A percentile compares a stretch with the other conserved stretches of the same genome.
phyloP scores from a whole-genome alignment of 2,113 vertebrate species.

The Poeciliopsis retropinna region DNA sequence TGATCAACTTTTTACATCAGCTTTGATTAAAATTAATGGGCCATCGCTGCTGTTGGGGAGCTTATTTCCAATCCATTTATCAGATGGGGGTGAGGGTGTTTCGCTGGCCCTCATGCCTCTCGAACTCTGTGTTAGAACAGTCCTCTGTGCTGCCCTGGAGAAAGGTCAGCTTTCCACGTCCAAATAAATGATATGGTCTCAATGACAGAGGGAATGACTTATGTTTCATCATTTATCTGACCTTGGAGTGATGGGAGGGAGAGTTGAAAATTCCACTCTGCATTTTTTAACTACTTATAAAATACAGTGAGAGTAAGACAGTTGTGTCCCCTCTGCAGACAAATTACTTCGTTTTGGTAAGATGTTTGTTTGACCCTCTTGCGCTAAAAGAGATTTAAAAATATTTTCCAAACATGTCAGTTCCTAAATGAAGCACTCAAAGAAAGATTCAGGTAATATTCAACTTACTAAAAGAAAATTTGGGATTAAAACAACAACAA shows the following conservation, averaged over 20 bases:
- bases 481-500: not conserved
- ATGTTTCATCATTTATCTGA: conserved; percentile 80
- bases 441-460: not conserved
- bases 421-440: not conserved
- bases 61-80: conserved; percentile 97
- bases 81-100: conserved; percentile 83
- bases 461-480: not conserved
- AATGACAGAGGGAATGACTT: conserved; percentile 80
- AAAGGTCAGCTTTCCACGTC: conserved; percentile 87
- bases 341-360: no score
- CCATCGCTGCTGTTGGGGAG: conserved; percentile 90
- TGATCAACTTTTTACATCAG: conserved; percentile 90
- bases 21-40: conserved; percentile 99
- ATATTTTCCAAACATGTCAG: not conserved
- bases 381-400: not conserved
- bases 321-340: conserved; percentile 3
- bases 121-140: conserved; percentile 87
- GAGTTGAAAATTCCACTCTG: conserved; percentile 18
- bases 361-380: not conserved
- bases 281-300: conserved; percentile 73
- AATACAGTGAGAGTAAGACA: conserved; percentile 38
- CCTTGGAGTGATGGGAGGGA: conserved; percentile 53
- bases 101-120: conserved; percentile 81
- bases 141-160: conserved; percentile 75
- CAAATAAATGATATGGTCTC: conserved; percentile 85